A percentile compares a stretch with the other conserved stretches of the same genome.
phyloP scores from a whole-genome alignment of 1,140 invertebrate genomes.

The Drosophila tristis region DNA sequence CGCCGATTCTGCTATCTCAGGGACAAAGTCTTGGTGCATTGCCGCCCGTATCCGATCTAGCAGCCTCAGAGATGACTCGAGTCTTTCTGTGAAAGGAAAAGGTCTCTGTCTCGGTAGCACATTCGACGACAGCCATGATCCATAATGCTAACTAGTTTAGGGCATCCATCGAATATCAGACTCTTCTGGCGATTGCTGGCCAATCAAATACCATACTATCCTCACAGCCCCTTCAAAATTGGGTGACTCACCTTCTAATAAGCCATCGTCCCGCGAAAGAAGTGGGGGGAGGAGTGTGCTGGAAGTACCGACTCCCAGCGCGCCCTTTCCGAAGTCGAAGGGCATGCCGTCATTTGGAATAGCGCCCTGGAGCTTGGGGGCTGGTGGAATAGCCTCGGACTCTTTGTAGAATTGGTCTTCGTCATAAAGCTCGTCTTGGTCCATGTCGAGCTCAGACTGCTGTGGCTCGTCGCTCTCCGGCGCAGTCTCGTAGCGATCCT shows the following conservation, averaged over 20 bases:
- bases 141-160: too few relatives aligned
- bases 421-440: constrained; percentile 84
- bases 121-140: too few relatives aligned
- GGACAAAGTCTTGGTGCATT: constrained; percentile 33
- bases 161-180: too few relatives aligned
- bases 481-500: constrained; percentile 90
- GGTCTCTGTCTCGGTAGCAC: too few relatives aligned
- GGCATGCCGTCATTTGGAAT: constrained; percentile 54
- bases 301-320: constrained; percentile 30
- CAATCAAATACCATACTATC: too few relatives aligned
- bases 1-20: constrained; percentile 1
- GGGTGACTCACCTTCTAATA: constrained; percentile 60
- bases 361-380: constrained; percentile 71
- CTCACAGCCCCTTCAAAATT: too few relatives aligned
- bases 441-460: constrained; percentile 82
- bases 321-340: constrained; percentile 45
- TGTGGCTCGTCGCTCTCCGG: constrained; percentile 89
- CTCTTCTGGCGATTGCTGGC: too few relatives aligned
- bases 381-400: constrained; percentile 72
- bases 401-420: constrained; percentile 84
- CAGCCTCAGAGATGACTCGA: constrained; percentile 50
- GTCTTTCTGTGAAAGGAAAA: constrained; percentile 43
- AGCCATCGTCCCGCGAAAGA: constrained; percentile 53
- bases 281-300: constrained; percentile 64
- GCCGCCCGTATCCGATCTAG: constrained; percentile 48